These are phyloP conservation scores for Danio jaintianensis DNA, from an alignment of 2,797 vertebrate species.

Conservation along the genomic window DNA sequence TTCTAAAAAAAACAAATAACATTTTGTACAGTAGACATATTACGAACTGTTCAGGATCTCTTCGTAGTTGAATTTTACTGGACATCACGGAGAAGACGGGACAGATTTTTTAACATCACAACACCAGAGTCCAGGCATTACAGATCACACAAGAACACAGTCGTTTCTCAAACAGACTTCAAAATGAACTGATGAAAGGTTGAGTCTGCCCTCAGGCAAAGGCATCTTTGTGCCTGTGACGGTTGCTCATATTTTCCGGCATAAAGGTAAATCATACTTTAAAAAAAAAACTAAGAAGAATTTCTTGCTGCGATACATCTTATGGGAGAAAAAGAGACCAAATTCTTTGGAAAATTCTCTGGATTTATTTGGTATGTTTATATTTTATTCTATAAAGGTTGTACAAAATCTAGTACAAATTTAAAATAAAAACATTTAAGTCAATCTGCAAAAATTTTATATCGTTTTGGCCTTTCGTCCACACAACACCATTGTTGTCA, in stretches of 20 bases:
- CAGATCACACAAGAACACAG: slow-evolving; percentile 20
- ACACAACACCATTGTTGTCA: too few species aligned
- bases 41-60: neutral
- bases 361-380: too few species aligned
- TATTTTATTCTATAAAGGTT: too few species aligned
- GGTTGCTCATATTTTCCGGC: neutral
- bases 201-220: slow-evolving; percentile 28
- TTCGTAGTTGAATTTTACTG: neutral
- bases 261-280: neutral
- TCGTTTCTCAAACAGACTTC: neutral
- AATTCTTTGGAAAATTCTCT: too few species aligned
- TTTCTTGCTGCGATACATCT: too few species aligned
- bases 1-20: slow-evolving; percentile 12
- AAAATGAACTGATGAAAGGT: neutral
- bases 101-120: slow-evolving; percentile 8
- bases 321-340: neutral
- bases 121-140: neutral
- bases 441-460: too few species aligned
- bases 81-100: slow-evolving; percentile 18
- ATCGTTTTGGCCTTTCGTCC: too few species aligned
- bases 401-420: too few species aligned
- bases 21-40: slow-evolving; percentile 20
- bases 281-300: too few species aligned
- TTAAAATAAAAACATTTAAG: too few species aligned
- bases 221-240: slow-evolving; percentile 21